These are phyloP conservation scores for Ericerus pela DNA, from an alignment of 1,140 invertebrate genomes.

Conservation along the genomic window DNA sequence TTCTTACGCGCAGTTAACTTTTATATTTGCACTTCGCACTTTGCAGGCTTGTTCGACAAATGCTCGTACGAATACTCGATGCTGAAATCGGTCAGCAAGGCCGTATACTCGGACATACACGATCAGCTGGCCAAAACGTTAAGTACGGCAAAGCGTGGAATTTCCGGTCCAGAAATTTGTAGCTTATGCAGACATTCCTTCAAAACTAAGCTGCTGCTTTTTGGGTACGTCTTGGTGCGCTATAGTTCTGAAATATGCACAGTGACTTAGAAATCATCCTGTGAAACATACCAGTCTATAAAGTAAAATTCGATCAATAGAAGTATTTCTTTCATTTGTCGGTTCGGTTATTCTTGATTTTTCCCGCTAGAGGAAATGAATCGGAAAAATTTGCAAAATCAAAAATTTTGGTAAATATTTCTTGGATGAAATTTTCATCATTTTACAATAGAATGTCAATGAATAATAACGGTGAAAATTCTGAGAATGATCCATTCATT, in stretches of 20 bases:
- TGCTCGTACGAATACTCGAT: conserved; percentile 23
- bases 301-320: no score
- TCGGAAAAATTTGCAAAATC: background rate
- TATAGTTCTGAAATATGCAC: no score
- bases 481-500: no score
- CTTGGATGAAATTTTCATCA: conserved; percentile 3
- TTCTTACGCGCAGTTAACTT: background rate
- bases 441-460: no score
- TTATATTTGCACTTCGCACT: background rate
- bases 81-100: conserved; percentile 19
- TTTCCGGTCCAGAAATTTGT: conserved; percentile 20
- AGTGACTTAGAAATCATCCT: no score
- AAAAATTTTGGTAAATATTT: background rate
- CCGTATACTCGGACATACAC: conserved; percentile 23
- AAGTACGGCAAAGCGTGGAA: conserved; percentile 17
- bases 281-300: no score
- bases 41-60: conserved; percentile 26
- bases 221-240: conserved; percentile 11
- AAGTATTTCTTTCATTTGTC: no score
- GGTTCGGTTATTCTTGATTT: no score
- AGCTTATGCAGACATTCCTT: conserved; percentile 18
- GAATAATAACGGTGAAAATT: no score
- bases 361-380: background rate
- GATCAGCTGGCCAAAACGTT: conserved; percentile 20
- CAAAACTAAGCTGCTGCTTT: conserved; percentile 2